Evolutionary conservation across 2,888 invertebrate genomes (phyloP), one percentile per base, ranked within the genome.

Genomic region (Hemithea aestivaria): DNA sequence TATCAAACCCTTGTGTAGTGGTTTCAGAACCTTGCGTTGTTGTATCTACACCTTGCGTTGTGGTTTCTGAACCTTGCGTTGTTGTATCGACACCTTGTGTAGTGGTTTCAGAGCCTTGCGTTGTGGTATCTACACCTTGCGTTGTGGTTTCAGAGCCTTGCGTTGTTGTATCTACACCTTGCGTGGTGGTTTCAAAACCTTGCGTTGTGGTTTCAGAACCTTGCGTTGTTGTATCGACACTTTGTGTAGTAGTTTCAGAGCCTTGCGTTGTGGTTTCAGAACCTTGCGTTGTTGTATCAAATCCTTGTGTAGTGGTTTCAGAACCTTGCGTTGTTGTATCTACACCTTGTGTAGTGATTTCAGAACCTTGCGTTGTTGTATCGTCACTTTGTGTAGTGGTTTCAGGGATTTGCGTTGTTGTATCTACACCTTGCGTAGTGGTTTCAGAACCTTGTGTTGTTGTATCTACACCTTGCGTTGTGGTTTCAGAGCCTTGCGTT

Each of bases 61-160:
- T 41, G 0, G 36, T 9, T 1, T 27, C 34, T 7, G n/a, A 1
- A 2, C 25, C 10, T 12, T 7, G 20, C 7, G 35, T 35, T 2
- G 16, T 16, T 4, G 16, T 16, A 16, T 16, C 16, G 5, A 16
- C 5, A 4, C 16, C 37, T 5, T 32, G 21, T 11, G 38, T 36
- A 7, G 39, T 35, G 0, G 28, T 29, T 2, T 25, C 7, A 9
- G 11, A 10, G 0, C 25, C 24, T 2, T 20, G 16, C 2, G 21
- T 28, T 9, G 49, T 50, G 1, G 39, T 46, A 1, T 32, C 34
- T 8, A n/a, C 8, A 9, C 23, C 31, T 7, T 27, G 28, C 7
- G 44, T 44, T 1, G 40, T 27, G 2, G 42, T 30, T 6, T 24
- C 20, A 1, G 20, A n/a, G 2, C 29, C 20, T 10, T 5, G 10